phyloP scores from a whole-genome alignment of 2,888 invertebrate genomes.

The Octodonta nipae region DNA sequence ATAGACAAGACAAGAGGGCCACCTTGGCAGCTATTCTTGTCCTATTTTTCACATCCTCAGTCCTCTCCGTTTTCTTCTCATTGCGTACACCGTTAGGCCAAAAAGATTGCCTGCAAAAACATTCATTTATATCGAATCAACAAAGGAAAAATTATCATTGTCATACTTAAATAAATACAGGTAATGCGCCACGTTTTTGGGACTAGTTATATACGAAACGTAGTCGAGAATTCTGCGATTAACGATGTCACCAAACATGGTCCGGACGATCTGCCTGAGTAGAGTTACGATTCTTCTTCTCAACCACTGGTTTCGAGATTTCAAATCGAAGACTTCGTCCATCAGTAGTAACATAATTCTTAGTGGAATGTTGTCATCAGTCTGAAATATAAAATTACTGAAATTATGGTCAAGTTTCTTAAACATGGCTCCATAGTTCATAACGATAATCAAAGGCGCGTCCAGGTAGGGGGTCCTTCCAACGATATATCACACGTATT shows the following conservation, averaged over 20 bases:
- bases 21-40: conserved; percentile 77
- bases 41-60: conserved; percentile 43
- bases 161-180: conserved; percentile 65
- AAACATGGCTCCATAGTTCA: not conserved
- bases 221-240: conserved; percentile 79
- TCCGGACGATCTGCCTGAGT: conserved; percentile 61
- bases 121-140: not conserved
- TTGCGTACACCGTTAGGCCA: conserved; percentile 45
- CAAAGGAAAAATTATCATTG: conserved; percentile 5
- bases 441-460: not conserved
- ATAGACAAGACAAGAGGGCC: conserved; percentile 67
- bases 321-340: conserved; percentile 76
- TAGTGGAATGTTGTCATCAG: conserved; percentile 62
- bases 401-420: not conserved
- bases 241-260: conserved; percentile 70
- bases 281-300: conserved; percentile 61
- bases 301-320: conserved; percentile 70
- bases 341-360: conserved; percentile 65
- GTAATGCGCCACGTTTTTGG: conserved; percentile 78
- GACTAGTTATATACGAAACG: conserved; percentile 74
- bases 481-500: too few species aligned
- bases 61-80: conserved; percentile 28
- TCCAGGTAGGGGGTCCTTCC: not conserved
- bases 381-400: conserved; percentile 30
- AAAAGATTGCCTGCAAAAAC: conserved; percentile 41